Conservation (phyloP, 1,140 invertebrate species). For the Ceratina australensis region DNA sequence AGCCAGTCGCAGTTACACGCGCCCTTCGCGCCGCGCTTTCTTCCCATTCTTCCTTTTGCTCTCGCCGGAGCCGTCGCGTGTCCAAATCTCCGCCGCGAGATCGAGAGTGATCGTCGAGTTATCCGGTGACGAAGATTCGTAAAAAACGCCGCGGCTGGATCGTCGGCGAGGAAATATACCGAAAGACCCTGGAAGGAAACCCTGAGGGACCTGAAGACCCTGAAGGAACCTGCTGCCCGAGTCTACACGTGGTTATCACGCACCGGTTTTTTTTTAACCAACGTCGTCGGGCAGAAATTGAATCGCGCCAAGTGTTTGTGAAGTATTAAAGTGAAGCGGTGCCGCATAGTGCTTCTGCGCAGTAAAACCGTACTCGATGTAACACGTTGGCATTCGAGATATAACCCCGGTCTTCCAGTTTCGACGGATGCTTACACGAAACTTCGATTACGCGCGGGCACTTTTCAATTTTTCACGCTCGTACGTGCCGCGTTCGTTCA, state of each 20-base stretch:
- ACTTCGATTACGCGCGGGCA: background rate
- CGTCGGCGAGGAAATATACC: background rate
- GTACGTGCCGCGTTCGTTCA: background rate
- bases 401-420: background rate
- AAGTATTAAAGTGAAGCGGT: constrained; percentile 37
- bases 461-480: background rate
- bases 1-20: constrained; percentile 58
- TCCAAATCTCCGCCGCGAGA: constrained; percentile 3
- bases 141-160: background rate
- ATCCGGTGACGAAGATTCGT: background rate
- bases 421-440: background rate
- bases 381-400: constrained; percentile 54
- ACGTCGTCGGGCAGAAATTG: background rate
- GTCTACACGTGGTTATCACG: background rate
- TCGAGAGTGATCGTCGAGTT: background rate
- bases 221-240: no score
- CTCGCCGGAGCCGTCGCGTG: constrained; percentile 8
- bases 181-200: background rate
- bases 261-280: background rate
- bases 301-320: constrained; percentile 37
- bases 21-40: constrained; percentile 51
- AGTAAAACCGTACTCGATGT: background rate
- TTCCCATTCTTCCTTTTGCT: constrained; percentile 37
- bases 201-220: background rate
- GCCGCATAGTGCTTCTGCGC: constrained; percentile 29